These are phyloP conservation scores for Theretra japonica DNA, from an alignment of 2,888 invertebrate genomes.

Conservation along the genomic window DNA sequence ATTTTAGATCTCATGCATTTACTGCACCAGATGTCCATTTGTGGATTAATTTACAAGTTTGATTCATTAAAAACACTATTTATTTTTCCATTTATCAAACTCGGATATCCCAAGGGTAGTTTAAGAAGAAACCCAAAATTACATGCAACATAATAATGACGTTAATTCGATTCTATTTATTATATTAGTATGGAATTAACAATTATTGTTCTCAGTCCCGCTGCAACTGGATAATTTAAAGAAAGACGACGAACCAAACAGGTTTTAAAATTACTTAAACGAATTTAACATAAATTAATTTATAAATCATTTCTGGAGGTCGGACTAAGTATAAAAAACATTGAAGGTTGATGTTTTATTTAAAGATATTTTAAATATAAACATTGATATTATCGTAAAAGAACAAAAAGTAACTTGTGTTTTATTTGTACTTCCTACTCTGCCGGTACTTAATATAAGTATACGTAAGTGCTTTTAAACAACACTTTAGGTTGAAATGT, in stretches of 20 bases:
- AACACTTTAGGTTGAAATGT: neutral
- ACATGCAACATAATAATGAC: neutral
- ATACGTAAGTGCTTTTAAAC: neutral
- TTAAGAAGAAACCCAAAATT: no score
- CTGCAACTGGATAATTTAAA: neutral
- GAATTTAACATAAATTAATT: constrained; percentile 7
- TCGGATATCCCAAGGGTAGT: no score
- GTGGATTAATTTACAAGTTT: no score
- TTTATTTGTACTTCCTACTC: constrained; percentile 12
- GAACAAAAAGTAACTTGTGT: neutral
- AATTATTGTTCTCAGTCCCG: neutral
- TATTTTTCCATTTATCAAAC: no score
- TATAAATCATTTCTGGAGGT: constrained; percentile 18
- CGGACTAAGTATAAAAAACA: constrained; percentile 8
- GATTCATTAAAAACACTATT: no score
- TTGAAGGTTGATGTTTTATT: constrained; percentile 17
- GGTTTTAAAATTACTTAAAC: constrained; percentile 4
- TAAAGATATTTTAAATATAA: constrained; percentile 9
- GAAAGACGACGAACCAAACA: neutral
- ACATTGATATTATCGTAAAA: constrained; percentile 24
- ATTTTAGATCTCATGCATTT: no score
- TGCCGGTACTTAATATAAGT: neutral
- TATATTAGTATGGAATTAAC: neutral
- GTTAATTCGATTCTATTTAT: no score
- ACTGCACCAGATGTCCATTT: no score